These are phyloP conservation scores for Centrocercus urophasianus DNA, from an alignment of 2,113 vertebrate species.

Conservation along the genomic window DNA sequence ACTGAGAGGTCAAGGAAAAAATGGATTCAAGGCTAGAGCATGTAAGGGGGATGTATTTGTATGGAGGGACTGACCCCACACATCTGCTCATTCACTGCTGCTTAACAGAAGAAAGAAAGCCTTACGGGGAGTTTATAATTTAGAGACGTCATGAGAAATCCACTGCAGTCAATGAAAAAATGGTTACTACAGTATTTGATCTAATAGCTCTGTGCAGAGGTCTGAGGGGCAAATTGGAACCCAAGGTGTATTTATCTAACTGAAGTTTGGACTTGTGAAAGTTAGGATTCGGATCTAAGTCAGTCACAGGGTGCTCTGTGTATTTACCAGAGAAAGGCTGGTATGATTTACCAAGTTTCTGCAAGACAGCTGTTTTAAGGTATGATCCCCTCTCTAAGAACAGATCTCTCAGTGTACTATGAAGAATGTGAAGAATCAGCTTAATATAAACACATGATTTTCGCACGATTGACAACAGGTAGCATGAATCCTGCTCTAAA, in stretches of 20 bases:
- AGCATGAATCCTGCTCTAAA: too few species aligned
- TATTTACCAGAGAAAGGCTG: background rate
- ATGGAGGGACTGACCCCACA: background rate
- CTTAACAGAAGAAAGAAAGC: background rate
- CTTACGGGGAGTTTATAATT: background rate
- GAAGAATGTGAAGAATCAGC: background rate
- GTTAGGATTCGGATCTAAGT: background rate
- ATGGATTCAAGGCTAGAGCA: background rate
- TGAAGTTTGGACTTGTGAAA: background rate
- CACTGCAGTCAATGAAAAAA: background rate
- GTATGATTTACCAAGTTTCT: background rate
- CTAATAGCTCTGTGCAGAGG: background rate
- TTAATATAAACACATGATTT: background rate
- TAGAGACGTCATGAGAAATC: background rate
- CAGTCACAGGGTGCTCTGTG: background rate
- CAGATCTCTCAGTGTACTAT: fast-evolving
- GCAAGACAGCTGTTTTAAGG: background rate
- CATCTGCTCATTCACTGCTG: background rate
- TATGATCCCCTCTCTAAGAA: background rate
- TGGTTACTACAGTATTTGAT: background rate
- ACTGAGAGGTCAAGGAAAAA: background rate
- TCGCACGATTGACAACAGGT: too few species aligned
- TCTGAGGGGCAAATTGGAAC: background rate
- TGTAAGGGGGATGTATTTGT: background rate
- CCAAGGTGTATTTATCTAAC: background rate